Evolutionary conservation across 2,888 invertebrate species (phyloP).

Genomic region (Lithophane semibrunnea): DNA sequence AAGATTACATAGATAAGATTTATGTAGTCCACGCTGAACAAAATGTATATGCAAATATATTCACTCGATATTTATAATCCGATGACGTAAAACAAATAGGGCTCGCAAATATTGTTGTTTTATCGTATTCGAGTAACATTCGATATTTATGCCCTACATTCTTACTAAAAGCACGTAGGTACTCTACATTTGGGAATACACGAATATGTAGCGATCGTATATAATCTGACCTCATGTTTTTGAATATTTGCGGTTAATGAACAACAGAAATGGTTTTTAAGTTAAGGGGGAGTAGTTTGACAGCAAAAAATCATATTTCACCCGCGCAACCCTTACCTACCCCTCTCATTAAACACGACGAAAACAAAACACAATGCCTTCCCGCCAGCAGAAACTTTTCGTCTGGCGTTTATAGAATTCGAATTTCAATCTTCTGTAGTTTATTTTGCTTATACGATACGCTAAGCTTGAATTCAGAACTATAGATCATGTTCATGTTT

Average conservation of each 20-base stretch:
- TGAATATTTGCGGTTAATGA: not conserved
- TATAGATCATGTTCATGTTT: no score
- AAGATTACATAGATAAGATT: constrained; percentile 47
- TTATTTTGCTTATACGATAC: no score
- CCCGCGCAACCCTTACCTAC: no score
- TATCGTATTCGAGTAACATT: constrained; percentile 40
- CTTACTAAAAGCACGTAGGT: constrained; percentile 20
- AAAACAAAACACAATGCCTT: no score
- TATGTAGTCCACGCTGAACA: constrained; percentile 39
- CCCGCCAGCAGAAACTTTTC: no score
- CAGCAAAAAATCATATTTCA: no score
- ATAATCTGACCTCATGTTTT: not conserved
- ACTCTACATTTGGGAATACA: constrained; percentile 14
- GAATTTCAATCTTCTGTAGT: no score
- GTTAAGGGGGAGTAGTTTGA: no score
- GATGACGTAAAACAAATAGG: constrained; percentile 56
- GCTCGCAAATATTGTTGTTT: constrained; percentile 43
- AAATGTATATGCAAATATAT: constrained; percentile 45
- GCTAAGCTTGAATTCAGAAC: no score
- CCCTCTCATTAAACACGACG: no score
- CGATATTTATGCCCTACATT: constrained; percentile 25
- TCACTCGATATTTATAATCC: constrained; percentile 49
- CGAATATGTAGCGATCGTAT: not conserved
- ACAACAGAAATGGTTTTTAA: not conserved
- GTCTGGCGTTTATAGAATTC: no score